Base-by-base conservation (phyloP, 2,888 invertebrate genomes). In the Heterodera filipjevi region DNA sequence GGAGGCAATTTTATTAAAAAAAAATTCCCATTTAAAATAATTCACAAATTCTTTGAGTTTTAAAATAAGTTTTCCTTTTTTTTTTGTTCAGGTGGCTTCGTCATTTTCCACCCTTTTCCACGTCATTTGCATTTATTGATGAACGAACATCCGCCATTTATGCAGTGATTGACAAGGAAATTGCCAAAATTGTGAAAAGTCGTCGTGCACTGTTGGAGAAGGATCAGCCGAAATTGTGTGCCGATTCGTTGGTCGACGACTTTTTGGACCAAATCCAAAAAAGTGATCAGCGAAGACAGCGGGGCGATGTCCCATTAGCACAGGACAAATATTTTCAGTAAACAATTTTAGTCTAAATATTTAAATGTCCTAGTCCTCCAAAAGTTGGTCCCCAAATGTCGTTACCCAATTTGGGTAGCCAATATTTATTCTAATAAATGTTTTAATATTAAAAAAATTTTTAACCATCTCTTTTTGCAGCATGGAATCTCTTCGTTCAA, bases 251-350 rank as follows among this genome's bases (percentile, higher is more conserved):
- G 64, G 53, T 75, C 8, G 75, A 75, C 44, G n/a, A 44, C 19
- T 75, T 75, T 59, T 32, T 75, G 30, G 75, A 75, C 27, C 10
- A 14, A 27, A 64, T 75, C 16, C 8, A 32, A 32, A 27, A 59
- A 32, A 39, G 27, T 33, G 44, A 16, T 32, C 22, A 75, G 27
- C 66, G 66, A 10, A 66, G 64, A 66, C 10, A 44, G 32, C 19
- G 44, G 8, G 66, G 44, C 30, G 33, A 27, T 19, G 30, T 75
- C 30, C 59, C 53, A 6, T 32, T 75, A 6, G 66, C 30, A 19
- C 75, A 75, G 66, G 66, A 75, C 53, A 75, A 75, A 75, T 30
- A 75, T 35, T 75, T 75, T 59, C 64, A 75, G 75, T 75, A 73
- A 72, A 46, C 39, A 39, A 39, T 39, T 39, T 10, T 39, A 39